Evolutionary conservation across 2,888 invertebrate species (phyloP).

Genomic region (Amphipoea lucens): DNA sequence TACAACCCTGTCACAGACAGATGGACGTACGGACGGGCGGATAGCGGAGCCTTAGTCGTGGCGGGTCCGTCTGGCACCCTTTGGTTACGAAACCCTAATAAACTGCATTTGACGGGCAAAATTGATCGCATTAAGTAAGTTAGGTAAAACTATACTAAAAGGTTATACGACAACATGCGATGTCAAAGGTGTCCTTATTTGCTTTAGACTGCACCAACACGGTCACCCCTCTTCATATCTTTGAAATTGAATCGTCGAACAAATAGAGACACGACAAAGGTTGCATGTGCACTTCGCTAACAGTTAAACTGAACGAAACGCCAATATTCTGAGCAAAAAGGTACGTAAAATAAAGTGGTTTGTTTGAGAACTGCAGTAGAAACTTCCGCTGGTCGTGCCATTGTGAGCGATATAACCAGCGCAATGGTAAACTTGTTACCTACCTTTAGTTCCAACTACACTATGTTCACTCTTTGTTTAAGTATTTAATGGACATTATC

Average conservation of each 20-base stretch:
- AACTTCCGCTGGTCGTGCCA: conserved; percentile 21
- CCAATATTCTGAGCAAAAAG: conserved; percentile 32
- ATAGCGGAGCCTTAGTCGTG: too few species aligned
- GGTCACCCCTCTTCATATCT: conserved; percentile 22
- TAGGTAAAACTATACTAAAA: not conserved
- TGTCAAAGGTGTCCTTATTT: not conserved
- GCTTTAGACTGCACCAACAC: not conserved
- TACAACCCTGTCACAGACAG: too few species aligned
- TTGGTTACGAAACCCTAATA: too few species aligned
- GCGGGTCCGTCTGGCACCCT: too few species aligned
- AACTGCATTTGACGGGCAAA: too few species aligned
- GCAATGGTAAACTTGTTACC: conserved; percentile 4
- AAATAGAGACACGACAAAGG: not conserved
- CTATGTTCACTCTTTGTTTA: not conserved
- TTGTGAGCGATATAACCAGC: not conserved
- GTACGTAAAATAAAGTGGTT: conserved; percentile 39
- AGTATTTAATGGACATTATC: not conserved
- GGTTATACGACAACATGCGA: not conserved
- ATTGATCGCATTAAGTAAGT: too few species aligned
- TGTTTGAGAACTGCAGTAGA: conserved; percentile 36
- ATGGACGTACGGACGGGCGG: too few species aligned
- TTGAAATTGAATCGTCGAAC: conserved; percentile 23
- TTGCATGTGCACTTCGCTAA: conserved; percentile 38
- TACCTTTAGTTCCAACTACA: conserved; percentile 4
- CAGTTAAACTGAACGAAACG: conserved; percentile 29